Evolutionary conservation across 2,797 vertebrate species (phyloP).

Genomic region (Pelodytes ibericus): DNA sequence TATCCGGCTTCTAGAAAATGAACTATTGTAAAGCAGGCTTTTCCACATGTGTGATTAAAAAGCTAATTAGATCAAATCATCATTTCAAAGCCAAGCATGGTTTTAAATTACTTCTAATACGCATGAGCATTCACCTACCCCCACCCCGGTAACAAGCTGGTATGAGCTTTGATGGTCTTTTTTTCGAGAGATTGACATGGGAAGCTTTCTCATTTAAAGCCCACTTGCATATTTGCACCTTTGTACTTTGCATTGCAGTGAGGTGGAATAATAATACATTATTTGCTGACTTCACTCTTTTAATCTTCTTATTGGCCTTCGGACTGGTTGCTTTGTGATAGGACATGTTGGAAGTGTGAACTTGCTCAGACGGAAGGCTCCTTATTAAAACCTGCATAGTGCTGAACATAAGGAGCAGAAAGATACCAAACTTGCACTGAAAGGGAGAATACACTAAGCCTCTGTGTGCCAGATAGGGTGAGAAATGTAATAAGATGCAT

Average conservation of each 20-base stretch:
- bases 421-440: no score
- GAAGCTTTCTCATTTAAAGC: slow-evolving; percentile 44
- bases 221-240: slow-evolving; percentile 40
- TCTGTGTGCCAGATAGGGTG: no score
- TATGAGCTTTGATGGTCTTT: slow-evolving; percentile 43
- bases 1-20: neutral
- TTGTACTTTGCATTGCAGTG: slow-evolving; percentile 32
- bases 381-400: no score
- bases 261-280: slow-evolving; percentile 28
- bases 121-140: neutral
- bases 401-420: no score
- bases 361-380: slow-evolving; percentile 13
- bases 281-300: slow-evolving; percentile 2
- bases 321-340: slow-evolving; percentile 19
- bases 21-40: neutral
- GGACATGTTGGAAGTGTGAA: slow-evolving; percentile 31
- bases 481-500: no score
- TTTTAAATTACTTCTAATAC: slow-evolving; percentile 19
- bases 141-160: slow-evolving; percentile 10
- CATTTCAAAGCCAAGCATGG: slow-evolving; percentile 27
- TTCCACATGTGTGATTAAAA: neutral
- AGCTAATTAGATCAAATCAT: slow-evolving; percentile 37
- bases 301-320: slow-evolving; percentile 3
- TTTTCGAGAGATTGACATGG: slow-evolving; percentile 42
- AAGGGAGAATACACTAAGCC: no score